These are phyloP conservation scores for Pasiphila rectangulata DNA, from an alignment of 2,888 invertebrate genomes.

Conservation along the genomic window DNA sequence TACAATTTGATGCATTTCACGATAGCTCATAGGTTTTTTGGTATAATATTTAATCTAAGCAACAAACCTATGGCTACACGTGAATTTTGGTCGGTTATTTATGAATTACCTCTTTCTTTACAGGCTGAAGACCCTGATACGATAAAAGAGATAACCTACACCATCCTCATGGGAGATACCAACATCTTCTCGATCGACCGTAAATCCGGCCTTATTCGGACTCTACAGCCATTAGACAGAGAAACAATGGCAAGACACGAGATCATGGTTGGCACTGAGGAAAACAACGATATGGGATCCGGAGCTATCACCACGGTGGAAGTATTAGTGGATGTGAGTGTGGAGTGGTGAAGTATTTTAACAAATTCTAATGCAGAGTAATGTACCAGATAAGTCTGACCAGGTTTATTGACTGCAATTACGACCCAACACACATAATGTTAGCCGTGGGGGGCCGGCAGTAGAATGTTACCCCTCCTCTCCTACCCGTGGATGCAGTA, in stretches of 20 bases:
- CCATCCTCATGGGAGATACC: constrained; percentile 89
- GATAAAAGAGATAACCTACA: constrained; percentile 89
- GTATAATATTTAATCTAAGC: too few species aligned
- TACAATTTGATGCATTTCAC: too few species aligned
- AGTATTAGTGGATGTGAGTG: constrained; percentile 84
- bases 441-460: too few species aligned
- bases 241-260: constrained; percentile 88
- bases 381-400: too few species aligned
- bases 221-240: constrained; percentile 87
- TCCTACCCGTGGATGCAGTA: too few species aligned
- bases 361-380: background rate
- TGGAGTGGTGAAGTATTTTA: background rate
- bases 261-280: constrained; percentile 89
- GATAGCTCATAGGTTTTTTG: too few species aligned
- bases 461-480: too few species aligned
- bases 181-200: constrained; percentile 92
- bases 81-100: too few species aligned
- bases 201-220: constrained; percentile 88
- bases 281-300: constrained; percentile 85
- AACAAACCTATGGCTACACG: too few species aligned
- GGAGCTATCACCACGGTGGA: constrained; percentile 88
- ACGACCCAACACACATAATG: too few species aligned
- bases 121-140: constrained; percentile 93
- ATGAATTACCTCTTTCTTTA: background rate
- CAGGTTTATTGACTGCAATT: too few species aligned